Evolutionary conservation across 2,888 invertebrate genomes (phyloP).

Genomic region (Artemia sp.): DNA sequence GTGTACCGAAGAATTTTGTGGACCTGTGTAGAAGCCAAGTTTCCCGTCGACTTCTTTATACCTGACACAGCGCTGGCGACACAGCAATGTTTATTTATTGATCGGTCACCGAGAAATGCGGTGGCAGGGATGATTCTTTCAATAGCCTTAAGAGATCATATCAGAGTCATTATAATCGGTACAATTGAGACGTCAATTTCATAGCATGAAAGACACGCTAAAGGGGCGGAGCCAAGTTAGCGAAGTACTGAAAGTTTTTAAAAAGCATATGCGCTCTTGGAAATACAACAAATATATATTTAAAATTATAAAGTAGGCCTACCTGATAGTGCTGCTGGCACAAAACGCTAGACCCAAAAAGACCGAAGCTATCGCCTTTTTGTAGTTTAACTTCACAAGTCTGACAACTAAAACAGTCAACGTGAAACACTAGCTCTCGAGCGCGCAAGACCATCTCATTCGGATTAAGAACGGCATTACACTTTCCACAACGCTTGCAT

Average conservation of each 20-base stretch:
- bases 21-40: no score
- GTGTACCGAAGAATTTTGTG: no score
- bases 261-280: no score
- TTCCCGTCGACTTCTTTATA: no score
- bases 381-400: conserved; percentile 68
- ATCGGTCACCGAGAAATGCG: no score
- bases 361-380: conserved; percentile 87
- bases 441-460: conserved; percentile 90
- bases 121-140: no score
- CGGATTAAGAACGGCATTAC: conserved; percentile 68
- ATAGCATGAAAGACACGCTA: not conserved
- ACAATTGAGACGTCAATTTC: no score
- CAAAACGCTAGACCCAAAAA: conserved; percentile 68
- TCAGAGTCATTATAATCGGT: no score
- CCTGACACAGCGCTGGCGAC: no score
- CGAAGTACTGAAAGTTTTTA: not conserved
- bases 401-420: conserved; percentile 82
- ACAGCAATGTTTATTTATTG: no score
- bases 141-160: no score
- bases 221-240: not conserved
- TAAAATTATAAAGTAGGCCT: conserved; percentile 28
- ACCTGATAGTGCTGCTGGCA: conserved; percentile 58
- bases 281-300: conserved; percentile 21
- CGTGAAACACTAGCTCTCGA: conserved; percentile 77
- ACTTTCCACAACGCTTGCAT: conserved; percentile 57